A percentile compares a stretch with the other conserved stretches of the same genome.
phyloP scores from a whole-genome alignment of 2,797 vertebrate species.

The Semaprochilodus insignis region DNA sequence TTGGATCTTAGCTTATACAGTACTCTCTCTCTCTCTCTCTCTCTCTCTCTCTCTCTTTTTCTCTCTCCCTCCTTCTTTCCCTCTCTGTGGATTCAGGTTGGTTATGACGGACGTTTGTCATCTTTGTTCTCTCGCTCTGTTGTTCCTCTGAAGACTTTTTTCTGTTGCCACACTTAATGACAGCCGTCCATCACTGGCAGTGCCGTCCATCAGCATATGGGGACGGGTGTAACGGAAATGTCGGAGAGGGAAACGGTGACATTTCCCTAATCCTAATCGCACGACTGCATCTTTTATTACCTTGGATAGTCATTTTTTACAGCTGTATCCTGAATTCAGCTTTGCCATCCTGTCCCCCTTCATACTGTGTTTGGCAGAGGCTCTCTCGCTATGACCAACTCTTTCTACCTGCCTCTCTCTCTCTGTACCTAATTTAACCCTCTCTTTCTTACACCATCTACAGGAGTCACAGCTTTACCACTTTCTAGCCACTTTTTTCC shows the following conservation, averaged over 20 bases:
- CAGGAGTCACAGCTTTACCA: too few relatives aligned
- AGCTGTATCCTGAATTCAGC: constrained; percentile 6
- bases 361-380: constrained; percentile 59
- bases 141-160: constrained; percentile 45
- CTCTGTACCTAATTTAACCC: too few relatives aligned
- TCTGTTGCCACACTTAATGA: constrained; percentile 64
- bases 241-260: constrained; percentile 66
- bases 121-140: constrained; percentile 48
- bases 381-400: not conserved
- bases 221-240: constrained; percentile 60
- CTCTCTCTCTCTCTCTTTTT: too few relatives aligned
- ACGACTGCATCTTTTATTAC: constrained; percentile 75
- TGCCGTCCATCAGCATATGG: constrained; percentile 63
- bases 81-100: constrained; percentile 11
- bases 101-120: constrained; percentile 34
- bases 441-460: not conserved
- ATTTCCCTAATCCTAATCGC: constrained; percentile 80
- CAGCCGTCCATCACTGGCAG: constrained; percentile 60
- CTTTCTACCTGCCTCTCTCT: constrained; percentile 25
- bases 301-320: constrained; percentile 63
- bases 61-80: not conserved
- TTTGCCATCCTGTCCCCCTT: constrained; percentile 63
- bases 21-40: not conserved
- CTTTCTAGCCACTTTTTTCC: too few relatives aligned
- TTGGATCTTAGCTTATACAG: constrained; percentile 69